phyloP scores from a whole-genome alignment of 2,113 vertebrate genomes.

The Dasyprocta punctata region DNA sequence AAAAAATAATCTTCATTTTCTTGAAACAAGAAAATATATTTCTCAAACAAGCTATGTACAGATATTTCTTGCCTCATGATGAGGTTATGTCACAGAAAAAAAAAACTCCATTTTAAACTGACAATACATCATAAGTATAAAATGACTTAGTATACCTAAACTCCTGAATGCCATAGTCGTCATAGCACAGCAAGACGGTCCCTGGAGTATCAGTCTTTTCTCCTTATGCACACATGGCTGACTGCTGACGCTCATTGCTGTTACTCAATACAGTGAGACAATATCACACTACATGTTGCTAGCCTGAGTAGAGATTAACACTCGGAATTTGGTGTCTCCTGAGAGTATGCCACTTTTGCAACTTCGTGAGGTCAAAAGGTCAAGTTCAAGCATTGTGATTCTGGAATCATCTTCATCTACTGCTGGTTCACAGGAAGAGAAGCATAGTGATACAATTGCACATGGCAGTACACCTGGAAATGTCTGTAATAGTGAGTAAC shows the following conservation, averaged over 20 bases:
- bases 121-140: background rate
- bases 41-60: background rate
- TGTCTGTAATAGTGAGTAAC: background rate
- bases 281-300: background rate
- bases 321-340: background rate
- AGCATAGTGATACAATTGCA: background rate
- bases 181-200: background rate
- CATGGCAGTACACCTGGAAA: background rate
- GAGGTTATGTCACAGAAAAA: background rate
- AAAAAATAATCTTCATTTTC: background rate
- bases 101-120: no score
- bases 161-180: background rate
- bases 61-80: background rate
- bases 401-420: no score
- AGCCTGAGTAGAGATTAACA: background rate
- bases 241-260: background rate
- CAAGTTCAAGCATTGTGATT: background rate
- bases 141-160: background rate
- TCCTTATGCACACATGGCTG: no score
- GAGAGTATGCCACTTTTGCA: background rate
- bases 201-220: background rate
- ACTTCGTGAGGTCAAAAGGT: background rate
- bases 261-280: no score
- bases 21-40: background rate
- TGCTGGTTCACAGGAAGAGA: background rate